Evolutionary conservation across 2,888 invertebrate species (phyloP), one percentile per base, ranked within the genome.

Genomic region (Phyllotreta cruciferae): DNA sequence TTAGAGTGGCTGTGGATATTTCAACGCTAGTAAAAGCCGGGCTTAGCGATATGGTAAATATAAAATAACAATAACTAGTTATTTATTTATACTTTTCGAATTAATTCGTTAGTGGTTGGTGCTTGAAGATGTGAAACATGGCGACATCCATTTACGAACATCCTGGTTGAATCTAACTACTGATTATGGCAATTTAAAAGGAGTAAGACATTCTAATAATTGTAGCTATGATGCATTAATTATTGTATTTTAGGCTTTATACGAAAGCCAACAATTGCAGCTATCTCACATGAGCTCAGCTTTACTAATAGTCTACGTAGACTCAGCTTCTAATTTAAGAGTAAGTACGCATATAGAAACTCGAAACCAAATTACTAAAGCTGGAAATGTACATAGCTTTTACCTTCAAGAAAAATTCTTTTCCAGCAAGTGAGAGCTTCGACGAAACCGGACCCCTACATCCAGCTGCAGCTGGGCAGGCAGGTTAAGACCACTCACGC

Each of bases 51-150:
- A 85, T 88, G 74, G 91, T 91, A 80, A 85, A 85, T 82, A 45
- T 41, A 49, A 8, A 41, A 36, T 6, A 9, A 14, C 3, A 47
- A 44, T 10, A 4, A 44, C 45, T 6, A 41, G 36, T 49, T 50
- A 37, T 47, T 7, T 49, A 37, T 56, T 61, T 24, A n/a, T 49
- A 60, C 66, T 55, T 70, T 70, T 79, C 79, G 14, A 24, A 24
- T 24, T 24, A 24, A 24, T 24, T 24, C 24, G 1, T 24, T 81
- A 97, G 94, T 97, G 98, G 96, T 86, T 96, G 71, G 92, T 93
- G 0, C 84, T 98, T 70, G 96, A 98, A 80, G 91, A 94, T 79
- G 96, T 95, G 7, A 96, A 95, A 79, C 93, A 94, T 76, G 98
- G 98, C 3, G 89, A 94, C 83, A 86, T 99, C 0, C 94, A 97